Evolutionary conservation across 2,888 invertebrate species (phyloP).

Genomic region (Stegana nigrithorax): DNA sequence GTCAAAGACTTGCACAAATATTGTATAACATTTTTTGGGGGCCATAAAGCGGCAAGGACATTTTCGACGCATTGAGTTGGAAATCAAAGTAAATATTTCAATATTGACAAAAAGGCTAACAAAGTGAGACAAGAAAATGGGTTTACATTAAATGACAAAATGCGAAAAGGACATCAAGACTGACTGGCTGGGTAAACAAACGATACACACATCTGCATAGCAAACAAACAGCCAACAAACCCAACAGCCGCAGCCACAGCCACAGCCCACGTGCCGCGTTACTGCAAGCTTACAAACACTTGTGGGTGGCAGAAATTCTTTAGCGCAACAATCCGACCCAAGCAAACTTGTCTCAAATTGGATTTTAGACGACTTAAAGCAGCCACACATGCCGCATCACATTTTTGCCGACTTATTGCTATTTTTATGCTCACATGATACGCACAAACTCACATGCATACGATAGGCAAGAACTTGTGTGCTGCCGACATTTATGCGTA

Average conservation of each 20-base stretch:
- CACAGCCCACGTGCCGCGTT: too few relatives aligned
- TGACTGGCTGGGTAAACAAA: constrained; percentile 27
- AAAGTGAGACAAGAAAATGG: background rate
- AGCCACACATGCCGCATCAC: background rate
- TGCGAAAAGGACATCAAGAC: constrained; percentile 34
- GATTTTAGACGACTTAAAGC: constrained; percentile 48
- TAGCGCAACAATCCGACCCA: constrained; percentile 34
- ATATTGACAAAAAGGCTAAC: constrained; percentile 21
- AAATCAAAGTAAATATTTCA: constrained; percentile 50
- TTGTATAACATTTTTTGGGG: too few relatives aligned
- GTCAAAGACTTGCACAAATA: too few relatives aligned
- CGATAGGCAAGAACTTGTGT: background rate
- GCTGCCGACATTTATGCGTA: constrained; percentile 50
- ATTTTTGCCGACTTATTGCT: background rate
- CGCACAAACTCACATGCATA: constrained; percentile 44
- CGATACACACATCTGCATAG: constrained; percentile 35
- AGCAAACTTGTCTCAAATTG: constrained; percentile 56
- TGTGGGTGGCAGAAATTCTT: background rate
- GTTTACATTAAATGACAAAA: constrained; percentile 15
- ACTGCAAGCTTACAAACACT: background rate
- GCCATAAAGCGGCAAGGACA: too few relatives aligned
- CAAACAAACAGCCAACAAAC: constrained; percentile 31
- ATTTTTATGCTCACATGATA: constrained; percentile 46
- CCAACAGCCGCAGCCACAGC: too few relatives aligned
- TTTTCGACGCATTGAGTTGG: constrained; percentile 22